Evolutionary conservation across 2,797 vertebrate genomes (phyloP), one percentile per base, ranked within the genome.

Genomic region (Xenops minutus): DNA sequence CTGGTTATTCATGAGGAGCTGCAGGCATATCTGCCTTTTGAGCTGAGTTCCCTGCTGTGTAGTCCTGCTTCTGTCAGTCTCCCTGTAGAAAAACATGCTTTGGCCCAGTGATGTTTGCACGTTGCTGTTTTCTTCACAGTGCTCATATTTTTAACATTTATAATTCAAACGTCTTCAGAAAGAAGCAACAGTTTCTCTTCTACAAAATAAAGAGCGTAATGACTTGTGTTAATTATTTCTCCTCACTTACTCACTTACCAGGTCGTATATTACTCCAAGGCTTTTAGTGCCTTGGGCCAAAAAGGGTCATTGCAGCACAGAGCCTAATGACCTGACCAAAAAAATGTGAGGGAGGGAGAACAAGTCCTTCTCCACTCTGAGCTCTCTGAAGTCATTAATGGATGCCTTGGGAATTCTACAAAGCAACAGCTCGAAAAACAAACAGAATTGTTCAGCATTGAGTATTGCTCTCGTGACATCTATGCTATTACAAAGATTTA

Each of bases 341-440:
- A 51, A 85, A 67, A 78, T 27, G 0, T 17, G 64, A 86, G 58
- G 13, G 44, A 72, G 78, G 41, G 68, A 55, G 78, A 95, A 44
- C 16, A 14, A 71, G 20, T 30, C 79, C 84, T 88, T 27, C 74
- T 92, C 48, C 37, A 41, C 72, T 91, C 69, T 90, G 74, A 85
- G 66, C 71, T 78, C 61, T 78, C 84, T 68, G 89, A 85, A 93
- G 56, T 69, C 41, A 48, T 87, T 88, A 83, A 92, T 87, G 88
- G 51, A 52, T 51, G 39, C 51, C 24, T 34, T 64, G 94, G 91
- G 90, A 95, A 88, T 93, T 96, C 76, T 80, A 71, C 77, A 87
- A 77, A 86, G 87, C 68, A 93, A 14, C 84, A 67, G 81, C 91
- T 89, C 15, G 6, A 88, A 91, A 96, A 96, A 91, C 94, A 97